These are phyloP conservation scores for Diorhabda carinulata DNA, from an alignment of 1,140 invertebrate genomes.

Conservation along the genomic window DNA sequence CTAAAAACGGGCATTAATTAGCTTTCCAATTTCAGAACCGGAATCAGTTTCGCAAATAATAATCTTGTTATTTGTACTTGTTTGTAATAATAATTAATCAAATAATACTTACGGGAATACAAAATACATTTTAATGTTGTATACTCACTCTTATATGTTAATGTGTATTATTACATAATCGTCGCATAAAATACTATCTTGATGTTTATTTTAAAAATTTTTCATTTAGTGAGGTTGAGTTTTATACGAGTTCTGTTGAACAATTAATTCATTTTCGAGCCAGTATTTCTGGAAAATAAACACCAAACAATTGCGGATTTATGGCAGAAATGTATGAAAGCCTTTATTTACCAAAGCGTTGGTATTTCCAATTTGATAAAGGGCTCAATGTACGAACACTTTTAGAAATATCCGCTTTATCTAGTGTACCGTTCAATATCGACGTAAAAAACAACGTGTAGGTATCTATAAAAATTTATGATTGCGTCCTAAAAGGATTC, in stretches of 20 bases:
- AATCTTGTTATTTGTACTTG: too few species aligned
- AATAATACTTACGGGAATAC: too few species aligned
- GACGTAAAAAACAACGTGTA: not conserved
- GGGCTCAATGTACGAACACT: not conserved
- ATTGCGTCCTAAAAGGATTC: not conserved
- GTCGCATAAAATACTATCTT: too few species aligned
- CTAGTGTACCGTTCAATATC: not conserved
- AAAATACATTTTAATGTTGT: too few species aligned
- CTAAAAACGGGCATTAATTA: too few species aligned
- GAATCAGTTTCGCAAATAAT: too few species aligned
- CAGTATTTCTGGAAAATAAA: not conserved
- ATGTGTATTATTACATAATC: too few species aligned
- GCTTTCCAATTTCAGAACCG: too few species aligned
- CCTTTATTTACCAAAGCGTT: not conserved
- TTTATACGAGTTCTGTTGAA: not conserved
- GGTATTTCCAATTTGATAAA: not conserved
- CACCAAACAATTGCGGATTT: not conserved
- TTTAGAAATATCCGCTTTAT: not conserved
- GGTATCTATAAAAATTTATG: conserved; percentile 1
- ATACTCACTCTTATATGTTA: too few species aligned
- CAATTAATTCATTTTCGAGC: not conserved
- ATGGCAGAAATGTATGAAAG: not conserved
- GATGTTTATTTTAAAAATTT: too few species aligned
- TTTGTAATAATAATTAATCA: too few species aligned
- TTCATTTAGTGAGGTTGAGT: too few species aligned